Evolutionary conservation across 92 coral and sea anemone species (phyloP).

Genomic region (Hydrozoanthus gracilis): DNA sequence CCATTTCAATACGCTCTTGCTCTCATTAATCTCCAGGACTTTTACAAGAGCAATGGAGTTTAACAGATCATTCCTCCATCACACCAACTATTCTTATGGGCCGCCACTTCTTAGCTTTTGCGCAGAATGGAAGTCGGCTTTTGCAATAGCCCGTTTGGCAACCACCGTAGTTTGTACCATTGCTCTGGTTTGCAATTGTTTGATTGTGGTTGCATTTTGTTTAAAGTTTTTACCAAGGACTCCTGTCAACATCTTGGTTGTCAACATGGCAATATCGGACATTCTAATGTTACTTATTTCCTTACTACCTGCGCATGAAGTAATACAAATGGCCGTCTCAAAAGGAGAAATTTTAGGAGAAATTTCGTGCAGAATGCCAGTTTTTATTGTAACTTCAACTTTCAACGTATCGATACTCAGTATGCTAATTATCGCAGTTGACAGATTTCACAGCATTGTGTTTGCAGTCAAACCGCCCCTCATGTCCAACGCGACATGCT

Average conservation of each 20-base stretch:
- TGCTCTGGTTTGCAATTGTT: conserved; percentile 6
- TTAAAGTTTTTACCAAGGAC: conserved; percentile 3
- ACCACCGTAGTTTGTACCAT: background rate
- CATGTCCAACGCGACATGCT: background rate
- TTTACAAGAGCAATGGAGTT: background rate
- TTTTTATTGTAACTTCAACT: conserved; percentile 14
- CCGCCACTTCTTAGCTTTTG: background rate
- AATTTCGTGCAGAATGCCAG: background rate
- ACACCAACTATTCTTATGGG: background rate
- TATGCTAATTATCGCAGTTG: conserved; percentile 21
- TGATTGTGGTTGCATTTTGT: background rate
- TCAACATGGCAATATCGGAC: conserved; percentile 28
- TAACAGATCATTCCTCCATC: conserved; percentile 2
- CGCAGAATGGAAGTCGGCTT: background rate
- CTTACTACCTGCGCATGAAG: too few relatives aligned
- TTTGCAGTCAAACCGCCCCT: conserved; percentile 13
- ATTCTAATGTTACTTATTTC: background rate
- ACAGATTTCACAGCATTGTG: conserved; percentile 28
- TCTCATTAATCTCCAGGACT: background rate
- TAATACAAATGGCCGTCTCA: background rate
- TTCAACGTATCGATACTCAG: conserved; percentile 26
- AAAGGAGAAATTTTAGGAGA: background rate
- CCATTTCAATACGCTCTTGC: background rate
- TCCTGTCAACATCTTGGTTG: conserved; percentile 3
- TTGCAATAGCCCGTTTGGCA: background rate